Evolutionary conservation across 35 echinoderm and acorn worm genomes (phyloP).

Genomic region (Apostichopus californicus): DNA sequence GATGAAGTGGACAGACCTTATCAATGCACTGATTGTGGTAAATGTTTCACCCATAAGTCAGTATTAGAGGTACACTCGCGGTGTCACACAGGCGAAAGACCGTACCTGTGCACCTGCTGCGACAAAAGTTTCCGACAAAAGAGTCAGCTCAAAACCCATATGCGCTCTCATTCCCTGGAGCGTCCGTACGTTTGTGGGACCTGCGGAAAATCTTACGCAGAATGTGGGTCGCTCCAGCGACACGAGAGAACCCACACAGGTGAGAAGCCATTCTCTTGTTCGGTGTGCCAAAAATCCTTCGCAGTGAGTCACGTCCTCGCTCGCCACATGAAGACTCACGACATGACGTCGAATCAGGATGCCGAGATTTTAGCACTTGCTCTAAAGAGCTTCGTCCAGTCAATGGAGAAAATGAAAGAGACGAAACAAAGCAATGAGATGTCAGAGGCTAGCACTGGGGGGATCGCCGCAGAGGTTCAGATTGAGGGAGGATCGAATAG

Average conservation of each 20-base stretch:
- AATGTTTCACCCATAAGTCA: slow-evolving; percentile 56
- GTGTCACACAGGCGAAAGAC: slow-evolving; percentile 73
- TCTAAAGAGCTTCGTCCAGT: slow-evolving; percentile 33
- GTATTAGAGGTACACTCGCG: slow-evolving; percentile 58
- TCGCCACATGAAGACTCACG: slow-evolving; percentile 42
- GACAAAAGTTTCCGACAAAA: slow-evolving; percentile 53
- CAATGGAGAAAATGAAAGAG: slow-evolving; percentile 39
- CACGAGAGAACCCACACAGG: slow-evolving; percentile 37
- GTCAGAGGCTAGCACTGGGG: background rate
- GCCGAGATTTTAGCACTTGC: slow-evolving; percentile 38
- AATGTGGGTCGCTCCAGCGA: slow-evolving; percentile 8
- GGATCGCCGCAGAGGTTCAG: background rate
- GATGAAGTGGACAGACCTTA: slow-evolving; percentile 45
- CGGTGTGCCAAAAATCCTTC: slow-evolving; percentile 46
- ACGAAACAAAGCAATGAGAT: background rate
- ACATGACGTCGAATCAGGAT: background rate
- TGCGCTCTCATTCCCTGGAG: slow-evolving; percentile 61
- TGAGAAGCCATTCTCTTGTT: slow-evolving; percentile 58
- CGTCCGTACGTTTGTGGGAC: slow-evolving; percentile 61
- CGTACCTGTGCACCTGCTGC: slow-evolving; percentile 66
- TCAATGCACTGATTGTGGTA: slow-evolving; percentile 57
- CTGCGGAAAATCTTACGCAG: slow-evolving; percentile 56
- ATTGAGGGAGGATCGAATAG: background rate
- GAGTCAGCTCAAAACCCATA: slow-evolving; percentile 60
- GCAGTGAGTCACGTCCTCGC: slow-evolving; percentile 7